phyloP scores from a whole-genome alignment of 2,888 invertebrate species.

The Himalopsyche kuldschensis region DNA sequence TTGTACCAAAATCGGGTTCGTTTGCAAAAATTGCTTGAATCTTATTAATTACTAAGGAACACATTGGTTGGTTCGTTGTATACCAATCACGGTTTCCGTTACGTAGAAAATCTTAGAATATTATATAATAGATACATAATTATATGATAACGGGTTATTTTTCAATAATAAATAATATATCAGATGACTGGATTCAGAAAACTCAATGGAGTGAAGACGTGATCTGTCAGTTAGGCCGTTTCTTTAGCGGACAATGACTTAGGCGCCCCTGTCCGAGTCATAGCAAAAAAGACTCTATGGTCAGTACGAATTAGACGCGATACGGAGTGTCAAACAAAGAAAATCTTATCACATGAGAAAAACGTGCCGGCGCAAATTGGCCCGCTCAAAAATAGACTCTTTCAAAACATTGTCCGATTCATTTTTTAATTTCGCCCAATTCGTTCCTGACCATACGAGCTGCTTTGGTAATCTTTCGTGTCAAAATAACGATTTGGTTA shows the following conservation, averaged over 20 bases:
- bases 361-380: neutral
- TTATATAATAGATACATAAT: no score
- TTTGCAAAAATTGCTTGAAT: no score
- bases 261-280: neutral
- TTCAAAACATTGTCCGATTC: neutral
- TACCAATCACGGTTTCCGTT: no score
- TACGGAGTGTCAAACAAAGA: neutral
- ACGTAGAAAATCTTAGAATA: no score
- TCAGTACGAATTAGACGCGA: neutral
- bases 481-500: neutral
- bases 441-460: neutral
- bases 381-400: neutral
- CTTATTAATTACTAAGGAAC: no score
- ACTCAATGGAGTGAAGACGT: no score
- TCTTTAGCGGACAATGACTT: neutral
- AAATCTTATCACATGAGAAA: constrained; percentile 13
- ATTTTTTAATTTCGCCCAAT: neutral
- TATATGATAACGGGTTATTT: no score
- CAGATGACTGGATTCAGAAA: no score
- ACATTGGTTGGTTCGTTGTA: no score
- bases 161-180: no score
- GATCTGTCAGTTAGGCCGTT: no score
- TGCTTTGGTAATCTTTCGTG: neutral
- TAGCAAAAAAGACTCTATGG: neutral
- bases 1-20: no score